phyloP scores from a whole-genome alignment of 2,113 vertebrate genomes.

The Hipposideros armiger region DNA sequence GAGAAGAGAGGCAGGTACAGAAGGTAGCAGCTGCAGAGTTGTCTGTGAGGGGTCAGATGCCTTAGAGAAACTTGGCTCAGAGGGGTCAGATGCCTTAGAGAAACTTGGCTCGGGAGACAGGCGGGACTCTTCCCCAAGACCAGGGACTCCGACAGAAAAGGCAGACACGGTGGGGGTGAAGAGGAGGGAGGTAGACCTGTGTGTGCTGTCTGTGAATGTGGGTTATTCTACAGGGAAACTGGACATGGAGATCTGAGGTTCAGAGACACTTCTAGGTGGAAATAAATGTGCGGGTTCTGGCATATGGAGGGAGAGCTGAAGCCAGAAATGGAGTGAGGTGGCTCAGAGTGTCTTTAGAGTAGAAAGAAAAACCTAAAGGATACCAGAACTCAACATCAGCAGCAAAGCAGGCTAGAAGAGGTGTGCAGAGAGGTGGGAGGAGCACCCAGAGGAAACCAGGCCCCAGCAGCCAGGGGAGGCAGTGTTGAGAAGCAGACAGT shows the following conservation, averaged over 20 bases:
- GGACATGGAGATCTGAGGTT: neutral
- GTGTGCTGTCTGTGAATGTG: no score
- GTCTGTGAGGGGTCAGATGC: neutral
- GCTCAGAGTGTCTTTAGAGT: neutral
- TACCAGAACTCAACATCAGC: neutral
- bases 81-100: neutral
- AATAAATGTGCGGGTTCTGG: neutral
- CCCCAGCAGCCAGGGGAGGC: no score
- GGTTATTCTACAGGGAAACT: no score
- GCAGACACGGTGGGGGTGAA: fast-evolving
- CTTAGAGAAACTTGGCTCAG: neutral
- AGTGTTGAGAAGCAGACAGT: neutral
- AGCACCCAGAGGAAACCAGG: neutral
- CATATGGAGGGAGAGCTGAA: no score
- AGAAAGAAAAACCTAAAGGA: neutral
- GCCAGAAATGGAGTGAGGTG: neutral
- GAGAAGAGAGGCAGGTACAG: neutral
- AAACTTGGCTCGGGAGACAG: neutral
- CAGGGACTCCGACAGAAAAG: fast-evolving
- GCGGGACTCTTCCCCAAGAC: neutral
- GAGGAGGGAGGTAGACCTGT: neutral
- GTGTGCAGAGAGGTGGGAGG: neutral
- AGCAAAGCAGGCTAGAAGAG: neutral
- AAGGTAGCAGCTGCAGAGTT: no score
- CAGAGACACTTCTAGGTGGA: neutral